phyloP scores from a whole-genome alignment of 2,113 vertebrate species.

The Rana temporaria region DNA sequence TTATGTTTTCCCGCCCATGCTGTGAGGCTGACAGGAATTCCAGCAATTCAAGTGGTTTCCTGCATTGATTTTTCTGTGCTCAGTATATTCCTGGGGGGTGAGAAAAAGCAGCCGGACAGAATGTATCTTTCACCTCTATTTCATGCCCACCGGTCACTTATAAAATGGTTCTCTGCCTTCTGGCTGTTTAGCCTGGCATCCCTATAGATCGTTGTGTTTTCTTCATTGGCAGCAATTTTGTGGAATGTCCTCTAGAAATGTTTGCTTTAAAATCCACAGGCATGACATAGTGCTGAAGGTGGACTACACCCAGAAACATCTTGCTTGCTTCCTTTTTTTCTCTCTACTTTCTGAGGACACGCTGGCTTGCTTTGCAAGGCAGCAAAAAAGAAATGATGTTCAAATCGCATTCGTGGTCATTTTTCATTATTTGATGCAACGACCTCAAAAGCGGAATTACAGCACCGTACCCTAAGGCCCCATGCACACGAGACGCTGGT shows the following conservation, averaged over 20 bases:
- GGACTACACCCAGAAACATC: slow-evolving; percentile 40
- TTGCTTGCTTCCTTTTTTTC: background rate
- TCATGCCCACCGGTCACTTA: too few relatives aligned
- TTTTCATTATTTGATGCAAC: too few relatives aligned
- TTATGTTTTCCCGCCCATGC: background rate
- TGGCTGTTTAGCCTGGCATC: background rate
- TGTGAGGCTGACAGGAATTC: slow-evolving; percentile 12
- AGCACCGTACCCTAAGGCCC: too few relatives aligned
- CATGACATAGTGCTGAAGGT: background rate
- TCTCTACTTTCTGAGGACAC: too few relatives aligned
- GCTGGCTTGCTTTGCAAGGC: too few relatives aligned
- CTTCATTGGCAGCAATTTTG: background rate
- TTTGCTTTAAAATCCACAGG: slow-evolving; percentile 13
- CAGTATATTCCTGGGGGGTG: background rate
- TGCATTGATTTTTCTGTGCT: background rate
- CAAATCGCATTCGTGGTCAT: too few relatives aligned
- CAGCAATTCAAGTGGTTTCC: slow-evolving; percentile 18
- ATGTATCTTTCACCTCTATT: too few relatives aligned
- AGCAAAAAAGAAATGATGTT: too few relatives aligned
- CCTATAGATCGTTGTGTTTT: background rate
- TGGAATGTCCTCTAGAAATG: slow-evolving; percentile 25
- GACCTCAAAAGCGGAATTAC: too few relatives aligned
- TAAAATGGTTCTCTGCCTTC: background rate
- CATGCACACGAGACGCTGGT: too few relatives aligned
- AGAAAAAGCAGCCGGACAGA: background rate